Conservation (phyloP, 2,888 invertebrate species). For the Stenodera caucasica region DNA sequence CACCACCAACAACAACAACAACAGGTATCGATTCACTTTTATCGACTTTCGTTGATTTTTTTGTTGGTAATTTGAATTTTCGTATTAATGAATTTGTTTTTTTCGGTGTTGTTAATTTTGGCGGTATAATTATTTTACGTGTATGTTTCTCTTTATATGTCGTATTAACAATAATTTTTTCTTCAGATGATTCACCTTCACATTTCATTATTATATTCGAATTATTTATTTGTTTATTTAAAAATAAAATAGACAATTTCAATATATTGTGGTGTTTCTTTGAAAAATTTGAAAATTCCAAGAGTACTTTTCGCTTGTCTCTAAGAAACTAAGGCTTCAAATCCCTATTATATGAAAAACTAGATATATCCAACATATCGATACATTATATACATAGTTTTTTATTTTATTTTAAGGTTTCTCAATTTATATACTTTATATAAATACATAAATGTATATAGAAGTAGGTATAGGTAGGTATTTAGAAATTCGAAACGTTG, state of each 20-base stretch:
- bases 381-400: too few relatives aligned
- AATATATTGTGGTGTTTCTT: too few relatives aligned
- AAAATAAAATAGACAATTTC: too few relatives aligned
- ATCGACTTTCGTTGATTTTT: slow-evolving; percentile 5
- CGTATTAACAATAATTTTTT: slow-evolving; percentile 25
- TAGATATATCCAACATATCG: not conserved
- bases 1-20: too few relatives aligned
- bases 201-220: slow-evolving; percentile 38
- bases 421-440: not conserved
- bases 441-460: too few relatives aligned
- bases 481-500: slow-evolving; percentile 1
- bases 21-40: slow-evolving; percentile 33
- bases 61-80: slow-evolving; percentile 42
- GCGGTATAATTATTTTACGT: slow-evolving; percentile 36
- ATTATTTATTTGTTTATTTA: slow-evolving; percentile 18
- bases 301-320: not conserved
- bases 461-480: not conserved
- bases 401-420: not conserved
- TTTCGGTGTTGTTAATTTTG: slow-evolving; percentile 35
- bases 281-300: not conserved
- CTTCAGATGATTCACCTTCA: slow-evolving; percentile 31
- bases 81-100: slow-evolving; percentile 41
- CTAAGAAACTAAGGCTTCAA: slow-evolving; percentile 1
- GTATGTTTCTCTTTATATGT: slow-evolving; percentile 19
- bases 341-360: not conserved